These are phyloP conservation scores for Epirrhoe tristata DNA, from an alignment of 2,888 invertebrate genomes.

Conservation along the genomic window DNA sequence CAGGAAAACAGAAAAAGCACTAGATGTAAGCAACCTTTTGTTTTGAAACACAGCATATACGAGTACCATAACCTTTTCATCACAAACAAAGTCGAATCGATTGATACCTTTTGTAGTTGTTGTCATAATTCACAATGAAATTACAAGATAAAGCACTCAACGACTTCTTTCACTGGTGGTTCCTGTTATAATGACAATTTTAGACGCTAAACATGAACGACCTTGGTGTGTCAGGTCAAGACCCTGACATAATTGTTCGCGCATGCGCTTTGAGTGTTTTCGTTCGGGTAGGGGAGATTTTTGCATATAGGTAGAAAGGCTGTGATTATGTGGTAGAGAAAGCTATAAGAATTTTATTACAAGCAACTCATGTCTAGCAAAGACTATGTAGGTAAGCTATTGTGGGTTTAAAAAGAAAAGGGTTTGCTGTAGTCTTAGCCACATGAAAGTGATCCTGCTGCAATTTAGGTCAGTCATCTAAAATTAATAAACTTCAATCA, in stretches of 20 bases:
- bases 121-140: slow-evolving; percentile 64
- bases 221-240: slow-evolving; percentile 72
- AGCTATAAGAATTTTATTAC: neutral
- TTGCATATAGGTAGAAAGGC: slow-evolving; percentile 10
- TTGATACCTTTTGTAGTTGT: slow-evolving; percentile 62
- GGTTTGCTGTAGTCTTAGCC: no score
- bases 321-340: neutral
- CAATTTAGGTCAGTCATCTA: no score
- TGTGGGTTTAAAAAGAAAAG: no score
- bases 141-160: slow-evolving; percentile 30
- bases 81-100: neutral
- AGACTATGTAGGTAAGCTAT: no score
- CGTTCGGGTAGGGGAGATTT: slow-evolving; percentile 20
- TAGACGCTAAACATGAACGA: slow-evolving; percentile 72
- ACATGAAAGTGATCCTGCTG: no score
- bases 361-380: no score
- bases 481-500: no score
- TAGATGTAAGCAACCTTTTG: neutral
- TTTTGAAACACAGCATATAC: slow-evolving; percentile 16
- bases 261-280: slow-evolving; percentile 65
- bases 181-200: slow-evolving; percentile 53
- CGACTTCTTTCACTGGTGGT: slow-evolving; percentile 39
- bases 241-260: slow-evolving; percentile 75
- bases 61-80: slow-evolving; percentile 29
- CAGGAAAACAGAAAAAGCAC: neutral